Base-by-base conservation (phyloP, 1,140 invertebrate species). In the Hylaeus volcanicus region DNA sequence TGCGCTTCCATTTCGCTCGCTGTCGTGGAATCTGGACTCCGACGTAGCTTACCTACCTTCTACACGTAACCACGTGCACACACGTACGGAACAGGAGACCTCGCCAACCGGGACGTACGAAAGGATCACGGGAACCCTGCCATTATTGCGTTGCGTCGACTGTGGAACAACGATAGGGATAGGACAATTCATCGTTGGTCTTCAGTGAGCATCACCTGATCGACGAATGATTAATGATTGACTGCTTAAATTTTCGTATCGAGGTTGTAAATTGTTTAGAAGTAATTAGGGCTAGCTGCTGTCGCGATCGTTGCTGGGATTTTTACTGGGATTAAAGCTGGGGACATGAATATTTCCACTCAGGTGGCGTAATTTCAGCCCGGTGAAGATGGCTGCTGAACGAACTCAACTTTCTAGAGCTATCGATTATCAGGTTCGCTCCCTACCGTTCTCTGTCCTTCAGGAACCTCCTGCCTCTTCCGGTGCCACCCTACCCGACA, bases 371-470 rank as follows among this genome's bases (percentile, higher is more conserved):
- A 61, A 78, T 72, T 78, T 56, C 68, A 77, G 55, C 64, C 53
- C 43, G 53, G 76, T 73, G 58, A 80, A 76, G 68, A 45, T 73
- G 80, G 73, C 74, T 68, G 73, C 56, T 51, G 84, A 63, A 83
- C 74, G 75, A 80, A 71, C 83, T 82, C 60, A 65, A 89, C 86
- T 88, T 87, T 82, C 66, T 81, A 75, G 82, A 82, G 85, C 89
- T 89, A 92, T 93, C 85, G 92, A 93, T 93, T 92, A 89, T 90
- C 89, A 81, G 78, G 56, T 74, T 41, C 51, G 56, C 82, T 66
- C 65, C 78, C 78, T 68, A 71, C 70, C 71, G 66, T 79, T 73
- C 79, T 75, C 72, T 82, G 79, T 83, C 85, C 69, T 86, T 85
- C 86, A 79, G 76, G 70, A 82, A 74, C 70, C 74, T 82, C 81